Evolutionary conservation across 2,797 vertebrate genomes (phyloP), one percentile per base, ranked within the genome.

Genomic region (Arctocebus calabarensis): DNA sequence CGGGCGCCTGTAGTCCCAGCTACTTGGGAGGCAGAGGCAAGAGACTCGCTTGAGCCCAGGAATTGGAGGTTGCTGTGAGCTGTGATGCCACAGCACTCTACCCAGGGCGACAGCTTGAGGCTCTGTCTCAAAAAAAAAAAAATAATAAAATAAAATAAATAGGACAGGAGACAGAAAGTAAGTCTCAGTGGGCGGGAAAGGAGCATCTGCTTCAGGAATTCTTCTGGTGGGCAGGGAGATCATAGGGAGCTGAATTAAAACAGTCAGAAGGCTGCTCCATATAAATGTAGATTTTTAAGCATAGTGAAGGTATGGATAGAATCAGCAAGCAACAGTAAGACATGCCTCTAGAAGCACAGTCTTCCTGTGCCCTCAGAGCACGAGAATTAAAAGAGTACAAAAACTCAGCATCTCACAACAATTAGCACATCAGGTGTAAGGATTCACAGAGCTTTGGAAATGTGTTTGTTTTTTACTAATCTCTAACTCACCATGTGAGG

Each of bases 401-500:
- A n/a, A 27, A 29, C 17, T 22, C 17, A 57, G n/a, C 25, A 0
- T 59, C 40, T 59, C 45, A 19, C 34, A 29, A 48, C 8, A 8
- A 13, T 11, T 5, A 66, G 25, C 79, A 20, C 14, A 27, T 27
- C 64, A 7, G 77, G 48, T 3, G n/a, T 12, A 1, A 40, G 68
- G n/a, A 52, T 11, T 10, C 27, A 23, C 14, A 37, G 20, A 75
- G 22, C 32, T 48, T 68, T 0, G 6, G 5, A 16, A n/a, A 7
- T 34, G 23, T 16, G 48, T 8, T 75, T 61, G 20, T 2, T n/a
- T 87, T 48, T 8, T 12, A 55, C 16, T 2, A 37, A 59, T 66
- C 0, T 1, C 43, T 55, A 64, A 19, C 10, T 68, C 34, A 20
- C 52, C 29, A 1, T 0, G 2, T 37, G 79, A 27, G 37, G 37